Evolutionary conservation across 2,888 invertebrate species (phyloP), one percentile per base, ranked within the genome.

Genomic region (Ephialtes manifestator): DNA sequence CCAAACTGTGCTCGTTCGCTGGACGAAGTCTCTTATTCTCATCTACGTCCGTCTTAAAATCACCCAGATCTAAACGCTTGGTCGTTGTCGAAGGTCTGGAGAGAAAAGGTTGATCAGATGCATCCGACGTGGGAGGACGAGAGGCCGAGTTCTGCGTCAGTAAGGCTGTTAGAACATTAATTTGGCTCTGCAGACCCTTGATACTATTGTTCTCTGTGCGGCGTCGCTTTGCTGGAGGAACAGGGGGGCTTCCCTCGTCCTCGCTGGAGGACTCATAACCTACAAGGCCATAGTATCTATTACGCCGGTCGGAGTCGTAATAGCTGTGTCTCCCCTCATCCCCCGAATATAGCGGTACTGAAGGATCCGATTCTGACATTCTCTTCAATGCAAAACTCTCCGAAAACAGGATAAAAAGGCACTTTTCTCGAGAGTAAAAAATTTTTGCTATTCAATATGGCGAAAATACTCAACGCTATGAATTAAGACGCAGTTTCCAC

Each of bases 381-480:
- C 18, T 63, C 28, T 8, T 15, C 53, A 35, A 13, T 65, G 7
- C n/a, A n/a, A n/a, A 51, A 35, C 20, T 76, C 46, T 2, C 13
- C 31, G 48, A 18, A 63, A 63, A 7, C 3, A 35, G 35, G 4
- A 11, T n/a, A 55, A 76, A 76, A 67, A 35, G 53, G 15, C 39
- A 43, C 20, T 35, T 46, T 51, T 77, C 28, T 35, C 8, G 8
- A 8, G 35, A 31, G 63, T 31, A 31, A 31, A 35, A 7, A 39
- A 35, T 63, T 63, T 35, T 63, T 63, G 63, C 63, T 63, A 63
- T 58, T 13, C 11, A 24, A 68, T 58, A 35, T 35, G 68, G 58
- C 68, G 67, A 55, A 77, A 77, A 77, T 67, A 39, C 46, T 77
- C 77, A 77, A 55, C 77, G 67, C 77, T 77, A 77, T 68, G 67